Conservation (phyloP, 2,797 vertebrate species). For the Paratrypauchen microcephalus region DNA sequence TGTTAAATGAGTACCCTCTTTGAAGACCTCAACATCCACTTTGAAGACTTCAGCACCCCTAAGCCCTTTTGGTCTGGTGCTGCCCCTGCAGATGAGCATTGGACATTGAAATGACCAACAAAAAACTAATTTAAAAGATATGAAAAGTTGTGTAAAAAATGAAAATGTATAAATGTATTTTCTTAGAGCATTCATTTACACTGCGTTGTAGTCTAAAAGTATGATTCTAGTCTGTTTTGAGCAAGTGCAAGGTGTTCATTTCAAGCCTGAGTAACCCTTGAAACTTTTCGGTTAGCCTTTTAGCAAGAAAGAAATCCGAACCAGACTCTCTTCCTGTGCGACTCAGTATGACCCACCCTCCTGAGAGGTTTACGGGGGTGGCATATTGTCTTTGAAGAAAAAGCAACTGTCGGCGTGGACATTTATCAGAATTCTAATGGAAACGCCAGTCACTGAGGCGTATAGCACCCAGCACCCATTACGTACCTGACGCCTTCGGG, state of each 20-base stretch:
- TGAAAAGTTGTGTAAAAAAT: background rate
- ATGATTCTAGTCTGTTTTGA: background rate
- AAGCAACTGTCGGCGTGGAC: conserved; percentile 1
- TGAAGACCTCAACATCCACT: too few relatives aligned
- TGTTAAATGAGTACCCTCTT: too few relatives aligned
- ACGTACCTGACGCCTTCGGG: conserved; percentile 1
- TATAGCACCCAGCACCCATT: background rate
- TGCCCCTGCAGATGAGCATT: too few relatives aligned
- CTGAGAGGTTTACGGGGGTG: conserved; percentile 3
- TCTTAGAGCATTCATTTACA: background rate
- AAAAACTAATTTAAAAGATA: background rate
- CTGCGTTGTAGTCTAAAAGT: background rate
- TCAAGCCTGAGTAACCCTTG: background rate
- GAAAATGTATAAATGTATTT: too few relatives aligned
- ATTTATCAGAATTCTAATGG: conserved; percentile 13
- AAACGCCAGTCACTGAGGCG: background rate
- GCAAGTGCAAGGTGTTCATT: background rate
- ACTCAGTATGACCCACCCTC: background rate
- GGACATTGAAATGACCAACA: too few relatives aligned
- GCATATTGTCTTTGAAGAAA: conserved; percentile 8
- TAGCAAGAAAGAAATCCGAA: background rate
- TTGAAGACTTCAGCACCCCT: too few relatives aligned
- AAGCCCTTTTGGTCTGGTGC: too few relatives aligned
- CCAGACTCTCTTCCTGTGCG: background rate
- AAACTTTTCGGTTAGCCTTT: background rate